Conservation (phyloP, 2,888 invertebrate species). For the Amphiduros pacificus region DNA sequence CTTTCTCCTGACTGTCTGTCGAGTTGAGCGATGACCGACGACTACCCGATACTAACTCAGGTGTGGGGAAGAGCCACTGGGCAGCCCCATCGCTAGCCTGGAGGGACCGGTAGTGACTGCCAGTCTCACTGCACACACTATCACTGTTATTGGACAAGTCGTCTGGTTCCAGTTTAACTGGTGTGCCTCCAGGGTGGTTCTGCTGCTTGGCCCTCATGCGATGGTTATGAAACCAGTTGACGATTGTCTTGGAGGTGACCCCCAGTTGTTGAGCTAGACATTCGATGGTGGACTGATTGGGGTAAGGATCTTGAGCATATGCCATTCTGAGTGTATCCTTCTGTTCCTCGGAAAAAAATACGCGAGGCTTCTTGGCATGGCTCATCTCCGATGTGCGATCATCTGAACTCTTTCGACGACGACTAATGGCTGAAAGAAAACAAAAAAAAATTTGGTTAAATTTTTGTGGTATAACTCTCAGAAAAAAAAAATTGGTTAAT, state of each 20-base stretch:
- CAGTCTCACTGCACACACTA: slow-evolving; percentile 7
- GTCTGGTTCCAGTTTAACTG: slow-evolving; percentile 18
- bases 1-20: background rate
- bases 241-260: slow-evolving; percentile 91
- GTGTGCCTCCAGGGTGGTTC: slow-evolving; percentile 32
- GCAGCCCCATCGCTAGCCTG: slow-evolving; percentile 3
- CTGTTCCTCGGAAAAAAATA: slow-evolving; percentile 96
- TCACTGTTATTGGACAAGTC: slow-evolving; percentile 24
- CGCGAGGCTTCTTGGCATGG: slow-evolving; percentile 73
- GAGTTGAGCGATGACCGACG: background rate
- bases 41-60: slow-evolving; percentile 40
- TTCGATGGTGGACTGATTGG: slow-evolving; percentile 93
- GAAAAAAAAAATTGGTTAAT: too few species aligned
- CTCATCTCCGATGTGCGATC: background rate
- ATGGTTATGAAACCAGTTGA: slow-evolving; percentile 99
- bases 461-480: too few species aligned
- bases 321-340: slow-evolving; percentile 93
- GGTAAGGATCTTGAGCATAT: slow-evolving; percentile 95
- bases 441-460: too few species aligned
- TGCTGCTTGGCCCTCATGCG: slow-evolving; percentile 87
- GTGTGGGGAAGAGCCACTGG: slow-evolving; percentile 58
- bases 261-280: slow-evolving; percentile 89
- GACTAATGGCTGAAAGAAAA: too few species aligned
- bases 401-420: background rate
- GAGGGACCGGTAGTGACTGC: background rate